phyloP scores from a whole-genome alignment of 2,888 invertebrate genomes.

The Morpho deidamia region DNA sequence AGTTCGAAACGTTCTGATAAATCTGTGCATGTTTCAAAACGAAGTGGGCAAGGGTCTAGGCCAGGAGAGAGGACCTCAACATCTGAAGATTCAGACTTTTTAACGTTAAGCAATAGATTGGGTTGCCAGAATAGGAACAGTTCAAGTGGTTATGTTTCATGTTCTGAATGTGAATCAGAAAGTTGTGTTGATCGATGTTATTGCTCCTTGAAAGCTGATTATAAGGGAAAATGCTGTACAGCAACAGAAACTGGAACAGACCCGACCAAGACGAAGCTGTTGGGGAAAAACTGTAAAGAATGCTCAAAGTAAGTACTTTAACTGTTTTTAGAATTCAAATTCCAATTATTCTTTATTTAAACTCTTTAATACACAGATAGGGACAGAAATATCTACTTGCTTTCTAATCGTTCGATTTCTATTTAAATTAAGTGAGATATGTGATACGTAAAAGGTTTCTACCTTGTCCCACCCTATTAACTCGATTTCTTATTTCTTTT shows the following conservation, averaged over 20 bases:
- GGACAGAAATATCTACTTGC: no score
- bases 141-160: conserved; percentile 88
- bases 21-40: conserved; percentile 57
- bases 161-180: conserved; percentile 93
- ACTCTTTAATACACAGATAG: no score
- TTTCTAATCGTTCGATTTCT: no score
- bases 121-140: conserved; percentile 81
- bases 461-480: no score
- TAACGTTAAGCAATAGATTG: conserved; percentile 76
- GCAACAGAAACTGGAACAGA: conserved; percentile 72
- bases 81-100: conserved; percentile 80
- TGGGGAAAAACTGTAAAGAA: conserved; percentile 62
- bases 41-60: conserved; percentile 64
- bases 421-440: no score
- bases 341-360: no score
- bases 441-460: no score
- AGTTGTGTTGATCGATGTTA: conserved; percentile 93
- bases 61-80: conserved; percentile 80
- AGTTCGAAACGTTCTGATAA: conserved; percentile 64
- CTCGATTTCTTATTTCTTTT: no score
- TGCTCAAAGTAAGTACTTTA: conserved; percentile 58
- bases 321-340: no score
- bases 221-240: conserved; percentile 80
- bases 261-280: conserved; percentile 45
- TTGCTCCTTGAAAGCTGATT: conserved; percentile 84